Evolutionary conservation across 1,140 invertebrate genomes (phyloP), one percentile per base, ranked within the genome.

Genomic region (Sycophila sp.): DNA sequence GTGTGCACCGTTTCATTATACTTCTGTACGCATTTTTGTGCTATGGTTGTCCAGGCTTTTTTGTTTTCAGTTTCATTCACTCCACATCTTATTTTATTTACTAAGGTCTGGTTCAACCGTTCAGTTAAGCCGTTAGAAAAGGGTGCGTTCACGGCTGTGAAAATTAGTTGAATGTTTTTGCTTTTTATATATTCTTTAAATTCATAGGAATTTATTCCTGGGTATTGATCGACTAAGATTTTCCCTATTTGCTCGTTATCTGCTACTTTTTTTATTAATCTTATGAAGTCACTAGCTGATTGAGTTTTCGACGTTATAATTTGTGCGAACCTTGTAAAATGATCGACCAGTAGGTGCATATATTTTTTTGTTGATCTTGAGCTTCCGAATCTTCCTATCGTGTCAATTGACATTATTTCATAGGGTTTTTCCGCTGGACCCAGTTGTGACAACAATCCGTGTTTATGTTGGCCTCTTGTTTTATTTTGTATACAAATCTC

Each of bases 351-450:
- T 10, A 82, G 55, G 58, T 79, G 79, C 34, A 81, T 24, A 58
- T 78, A 81, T 75, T 74, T 80, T 69, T 78, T 81, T 76, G 78
- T 77, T 32, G 77, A 80, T 63, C 75, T 19, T 38, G 30, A 56
- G 5, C 77, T 75, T 22, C 76, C 76, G 69, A 81, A 80, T 0
- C 77, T 79, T 51, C 76, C 80, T 49, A 81, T 81, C 0, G 76
- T 82, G 30, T 81, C 79, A 10, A 82, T 73, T 15, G 78, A 79
- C 8, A 79, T 59, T 65, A 82, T 87, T 85, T 81, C 84, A 40
- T 72, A 75, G 6, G 74, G 75, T 7, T 51, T 8, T 55, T 55
- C 71, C 1, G 69, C 77, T 60, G 73, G 77, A 69, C n/a, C n/a
- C n/a, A n/a, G n/a, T n/a, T n/a, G n/a, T n/a, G n/a, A n/a, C n/a